A percentile compares a stretch with the other conserved stretches of the same genome.
These are phyloP conservation scores for Myiothlypis coronata DNA, from an alignment of 2,797 vertebrate species.

Conservation along the genomic window DNA sequence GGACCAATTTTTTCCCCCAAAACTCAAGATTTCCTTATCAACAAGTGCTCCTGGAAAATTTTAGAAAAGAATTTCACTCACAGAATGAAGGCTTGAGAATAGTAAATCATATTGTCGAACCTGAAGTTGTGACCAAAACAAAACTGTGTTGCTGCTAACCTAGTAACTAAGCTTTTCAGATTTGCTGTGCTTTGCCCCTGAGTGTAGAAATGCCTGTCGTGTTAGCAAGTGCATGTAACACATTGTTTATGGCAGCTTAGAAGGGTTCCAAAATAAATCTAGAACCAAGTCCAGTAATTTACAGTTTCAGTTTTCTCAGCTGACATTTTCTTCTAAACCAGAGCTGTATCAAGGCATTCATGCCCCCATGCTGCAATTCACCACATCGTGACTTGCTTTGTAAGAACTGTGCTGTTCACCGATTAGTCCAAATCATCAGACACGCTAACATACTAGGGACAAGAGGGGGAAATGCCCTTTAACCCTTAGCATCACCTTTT, in stretches of 20 bases:
- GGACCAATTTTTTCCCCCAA: not conserved
- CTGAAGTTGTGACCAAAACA: not conserved
- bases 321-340: not conserved
- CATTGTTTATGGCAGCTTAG: not conserved
- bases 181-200: not conserved
- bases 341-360: not conserved
- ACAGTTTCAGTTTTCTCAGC: not conserved
- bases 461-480: not conserved
- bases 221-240: not conserved
- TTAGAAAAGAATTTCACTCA: not conserved
- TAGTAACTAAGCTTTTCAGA: not conserved
- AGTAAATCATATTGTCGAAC: not conserved
- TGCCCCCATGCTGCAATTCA: not conserved
- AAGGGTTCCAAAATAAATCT: not conserved
- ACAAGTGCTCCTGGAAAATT: not conserved
- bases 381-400: not conserved
- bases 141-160: not conserved
- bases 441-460: rapidly evolving
- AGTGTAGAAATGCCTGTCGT: rapidly evolving
- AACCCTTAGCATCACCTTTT: not conserved
- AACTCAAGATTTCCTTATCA: not conserved
- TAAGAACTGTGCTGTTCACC: rapidly evolving
- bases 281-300: not conserved
- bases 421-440: not conserved
- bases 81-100: not conserved